Percentiles rank a stretch among this genome's conserved stretches.
These are phyloP conservation scores for Tapirus terrestris DNA, from an alignment of 2,113 vertebrate species.

Conservation along the genomic window DNA sequence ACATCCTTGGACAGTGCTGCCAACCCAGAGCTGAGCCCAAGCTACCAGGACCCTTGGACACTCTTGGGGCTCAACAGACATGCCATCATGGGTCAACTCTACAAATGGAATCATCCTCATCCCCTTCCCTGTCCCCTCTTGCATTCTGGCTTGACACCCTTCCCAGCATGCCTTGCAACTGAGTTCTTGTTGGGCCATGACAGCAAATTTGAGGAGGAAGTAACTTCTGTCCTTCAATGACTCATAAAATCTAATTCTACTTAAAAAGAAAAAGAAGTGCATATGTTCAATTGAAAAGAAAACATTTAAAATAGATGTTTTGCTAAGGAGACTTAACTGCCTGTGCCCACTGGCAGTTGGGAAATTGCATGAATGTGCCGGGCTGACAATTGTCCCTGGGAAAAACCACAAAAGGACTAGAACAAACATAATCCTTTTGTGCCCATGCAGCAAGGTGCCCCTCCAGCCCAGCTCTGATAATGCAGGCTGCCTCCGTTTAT, in stretches of 20 bases:
- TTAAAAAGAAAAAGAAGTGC: slow-evolving; percentile 75
- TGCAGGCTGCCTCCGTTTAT: neutral
- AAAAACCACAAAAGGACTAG: slow-evolving; percentile 41
- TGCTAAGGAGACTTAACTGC: slow-evolving; percentile 75
- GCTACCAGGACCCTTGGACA: neutral
- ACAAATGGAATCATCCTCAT: neutral
- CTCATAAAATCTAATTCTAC: slow-evolving; percentile 82
- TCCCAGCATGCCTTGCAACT: slow-evolving; percentile 73
- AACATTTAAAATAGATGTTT: slow-evolving; percentile 84
- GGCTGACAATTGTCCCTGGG: slow-evolving; percentile 67
- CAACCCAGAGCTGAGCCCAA: neutral
- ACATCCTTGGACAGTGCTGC: neutral
- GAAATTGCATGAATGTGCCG: slow-evolving; percentile 65
- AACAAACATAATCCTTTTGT: slow-evolving; percentile 17
- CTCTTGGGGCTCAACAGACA: neutral
- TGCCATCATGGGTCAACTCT: neutral
- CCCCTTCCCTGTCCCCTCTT: neutral
- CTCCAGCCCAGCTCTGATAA: neutral
- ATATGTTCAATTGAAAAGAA: slow-evolving; percentile 84
- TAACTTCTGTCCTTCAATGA: slow-evolving; percentile 81
- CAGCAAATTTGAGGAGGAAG: slow-evolving; percentile 78
- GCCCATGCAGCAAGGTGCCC: neutral
- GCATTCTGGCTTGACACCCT: neutral
- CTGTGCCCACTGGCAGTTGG: slow-evolving; percentile 78
- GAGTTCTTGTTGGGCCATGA: slow-evolving; percentile 74